phyloP scores from a whole-genome alignment of 2,888 invertebrate genomes.

The Aproaerema taeniolella region DNA sequence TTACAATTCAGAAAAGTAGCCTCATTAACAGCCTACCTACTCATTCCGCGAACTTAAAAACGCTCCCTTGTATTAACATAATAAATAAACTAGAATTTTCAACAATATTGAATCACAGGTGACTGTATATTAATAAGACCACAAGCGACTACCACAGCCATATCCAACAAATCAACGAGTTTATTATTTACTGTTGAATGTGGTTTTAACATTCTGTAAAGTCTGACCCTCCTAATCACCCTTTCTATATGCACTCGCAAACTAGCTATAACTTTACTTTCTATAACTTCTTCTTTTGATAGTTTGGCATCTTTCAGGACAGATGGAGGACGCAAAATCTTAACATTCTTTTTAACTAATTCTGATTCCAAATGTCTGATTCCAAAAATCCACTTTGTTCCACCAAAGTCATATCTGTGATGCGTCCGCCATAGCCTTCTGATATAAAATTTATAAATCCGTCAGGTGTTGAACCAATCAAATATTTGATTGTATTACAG shows the following conservation, averaged over 20 bases:
- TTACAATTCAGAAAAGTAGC: too few relatives aligned
- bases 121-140: too few relatives aligned
- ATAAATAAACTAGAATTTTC: too few relatives aligned
- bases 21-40: too few relatives aligned
- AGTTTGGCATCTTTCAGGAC: background rate
- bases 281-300: constrained; percentile 6
- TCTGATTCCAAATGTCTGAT: background rate
- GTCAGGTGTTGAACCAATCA: constrained; percentile 27
- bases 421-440: constrained; percentile 29
- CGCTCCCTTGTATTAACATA: too few relatives aligned
- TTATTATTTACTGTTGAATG: too few relatives aligned
- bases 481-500: constrained; percentile 18
- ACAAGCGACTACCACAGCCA: too few relatives aligned
- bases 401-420: constrained; percentile 12
- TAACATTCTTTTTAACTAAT: constrained; percentile 6
- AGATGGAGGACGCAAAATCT: constrained; percentile 9
- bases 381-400: constrained; percentile 8
- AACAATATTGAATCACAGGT: too few relatives aligned
- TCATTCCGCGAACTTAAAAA: too few relatives aligned
- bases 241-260: constrained; percentile 9
- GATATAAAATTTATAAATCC: constrained; percentile 34
- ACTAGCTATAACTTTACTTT: constrained; percentile 10
- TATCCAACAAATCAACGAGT: too few relatives aligned
- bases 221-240: constrained; percentile 6
- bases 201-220: constrained; percentile 7